These are phyloP conservation scores for Cynocephalus volans DNA, from an alignment of 2,113 vertebrate species.

Conservation along the genomic window DNA sequence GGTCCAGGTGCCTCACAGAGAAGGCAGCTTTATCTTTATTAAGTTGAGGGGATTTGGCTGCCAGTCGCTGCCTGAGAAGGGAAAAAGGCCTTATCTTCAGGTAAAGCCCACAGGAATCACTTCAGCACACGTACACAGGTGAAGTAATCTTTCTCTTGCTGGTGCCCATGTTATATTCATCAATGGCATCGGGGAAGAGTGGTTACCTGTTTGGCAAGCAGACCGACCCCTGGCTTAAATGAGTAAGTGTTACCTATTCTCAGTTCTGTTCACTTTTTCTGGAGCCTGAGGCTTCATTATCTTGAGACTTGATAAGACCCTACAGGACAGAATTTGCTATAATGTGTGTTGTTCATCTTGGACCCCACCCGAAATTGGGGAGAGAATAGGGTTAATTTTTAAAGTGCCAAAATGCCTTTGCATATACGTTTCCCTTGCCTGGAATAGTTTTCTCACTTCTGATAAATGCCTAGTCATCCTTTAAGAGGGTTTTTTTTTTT, in stretches of 20 bases:
- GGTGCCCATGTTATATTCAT: not conserved
- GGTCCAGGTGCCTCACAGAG: not conserved
- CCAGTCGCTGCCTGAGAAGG: not conserved
- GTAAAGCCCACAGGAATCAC: not conserved
- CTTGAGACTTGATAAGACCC: not conserved
- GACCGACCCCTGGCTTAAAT: not conserved
- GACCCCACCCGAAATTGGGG: not conserved
- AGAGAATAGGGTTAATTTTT: slow-evolving; percentile 15
- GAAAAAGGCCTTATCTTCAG: not conserved
- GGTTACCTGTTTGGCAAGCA: not conserved
- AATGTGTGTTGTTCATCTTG: not conserved
- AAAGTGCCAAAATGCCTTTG: not conserved
- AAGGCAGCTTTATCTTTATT: not conserved
- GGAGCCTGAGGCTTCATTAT: not conserved
- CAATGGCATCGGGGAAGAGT: not conserved
- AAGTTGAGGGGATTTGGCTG: not conserved
- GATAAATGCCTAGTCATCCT: not conserved
- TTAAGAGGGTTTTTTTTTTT: not conserved
- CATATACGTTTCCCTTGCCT: not conserved
- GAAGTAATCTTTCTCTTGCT: not conserved
- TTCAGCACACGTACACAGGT: not conserved
- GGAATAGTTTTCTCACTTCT: not conserved
- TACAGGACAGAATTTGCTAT: not conserved
- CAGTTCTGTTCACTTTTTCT: not conserved
- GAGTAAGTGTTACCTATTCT: not conserved